Conservation (phyloP, 2,797 vertebrate species). For the Gambusia yucatana region DNA sequence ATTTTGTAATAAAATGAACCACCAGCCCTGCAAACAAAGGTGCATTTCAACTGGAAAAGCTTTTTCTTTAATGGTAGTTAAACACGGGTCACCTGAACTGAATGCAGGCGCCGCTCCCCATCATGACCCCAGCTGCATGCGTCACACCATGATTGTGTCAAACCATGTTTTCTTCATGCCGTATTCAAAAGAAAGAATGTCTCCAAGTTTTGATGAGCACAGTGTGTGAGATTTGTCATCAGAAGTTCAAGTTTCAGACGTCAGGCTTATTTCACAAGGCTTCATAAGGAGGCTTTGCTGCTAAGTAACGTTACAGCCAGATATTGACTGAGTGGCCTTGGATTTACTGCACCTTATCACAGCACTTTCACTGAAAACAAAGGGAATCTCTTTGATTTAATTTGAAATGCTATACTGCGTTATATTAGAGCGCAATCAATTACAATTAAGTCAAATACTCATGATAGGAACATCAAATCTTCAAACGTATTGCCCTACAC, state of each 20-base stretch:
- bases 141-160: conserved; percentile 17
- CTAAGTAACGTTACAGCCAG: conserved; percentile 37
- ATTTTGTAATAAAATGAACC: not conserved
- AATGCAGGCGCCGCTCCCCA: conserved; percentile 1
- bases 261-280: conserved; percentile 38
- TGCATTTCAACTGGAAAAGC: conserved; percentile 1
- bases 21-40: not conserved
- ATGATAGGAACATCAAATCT: not conserved
- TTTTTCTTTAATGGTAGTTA: not conserved
- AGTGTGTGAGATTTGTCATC: not conserved
- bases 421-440: not conserved
- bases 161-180: conserved; percentile 1
- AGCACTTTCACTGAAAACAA: not conserved
- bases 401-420: not conserved
- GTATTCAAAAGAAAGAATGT: not conserved
- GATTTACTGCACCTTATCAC: conserved; percentile 1
- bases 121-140: conserved; percentile 9
- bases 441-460: not conserved
- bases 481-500: not conserved
- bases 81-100: conserved; percentile 7
- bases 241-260: conserved; percentile 5
- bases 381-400: not conserved
- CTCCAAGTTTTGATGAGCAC: not conserved
- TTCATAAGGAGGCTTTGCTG: conserved; percentile 27
- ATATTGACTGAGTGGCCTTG: conserved; percentile 26